Evolutionary conservation across 2,888 invertebrate genomes (phyloP).

Genomic region (Platycnemis pennipes): DNA sequence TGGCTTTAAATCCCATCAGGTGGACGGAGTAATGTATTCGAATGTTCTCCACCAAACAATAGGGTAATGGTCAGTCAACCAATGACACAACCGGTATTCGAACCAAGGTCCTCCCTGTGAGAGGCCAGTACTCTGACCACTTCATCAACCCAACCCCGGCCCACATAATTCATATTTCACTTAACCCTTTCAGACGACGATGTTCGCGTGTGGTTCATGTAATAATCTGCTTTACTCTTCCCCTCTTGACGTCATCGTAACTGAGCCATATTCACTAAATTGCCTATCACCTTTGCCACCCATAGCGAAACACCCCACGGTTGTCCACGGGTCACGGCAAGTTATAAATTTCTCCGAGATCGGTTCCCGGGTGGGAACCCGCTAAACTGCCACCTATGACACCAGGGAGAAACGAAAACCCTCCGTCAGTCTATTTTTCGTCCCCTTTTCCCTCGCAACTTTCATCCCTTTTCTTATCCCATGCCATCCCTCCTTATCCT

Average conservation of each 20-base stretch:
- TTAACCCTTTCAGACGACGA: no score
- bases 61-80: no score
- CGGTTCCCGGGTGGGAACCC: not conserved
- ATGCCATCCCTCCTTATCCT: not conserved
- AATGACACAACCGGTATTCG: no score
- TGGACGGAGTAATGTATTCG: no score
- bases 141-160: no score
- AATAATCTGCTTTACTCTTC: not conserved
- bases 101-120: no score
- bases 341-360: not conserved
- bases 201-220: no score
- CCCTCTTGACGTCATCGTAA: not conserved
- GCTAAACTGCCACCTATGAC: not conserved
- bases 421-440: not conserved
- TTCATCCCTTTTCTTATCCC: constrained; percentile 28
- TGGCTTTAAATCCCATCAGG: no score
- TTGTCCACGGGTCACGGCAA: not conserved
- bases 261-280: not conserved
- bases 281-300: not conserved
- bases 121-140: no score
- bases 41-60: no score
- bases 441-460: not conserved
- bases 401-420: not conserved
- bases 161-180: no score
- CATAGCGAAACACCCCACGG: not conserved